Percentiles rank a stretch among this genome's conserved stretches.
Conservation (phyloP, 2,888 invertebrate genomes). For the Hermodice carunculata region DNA sequence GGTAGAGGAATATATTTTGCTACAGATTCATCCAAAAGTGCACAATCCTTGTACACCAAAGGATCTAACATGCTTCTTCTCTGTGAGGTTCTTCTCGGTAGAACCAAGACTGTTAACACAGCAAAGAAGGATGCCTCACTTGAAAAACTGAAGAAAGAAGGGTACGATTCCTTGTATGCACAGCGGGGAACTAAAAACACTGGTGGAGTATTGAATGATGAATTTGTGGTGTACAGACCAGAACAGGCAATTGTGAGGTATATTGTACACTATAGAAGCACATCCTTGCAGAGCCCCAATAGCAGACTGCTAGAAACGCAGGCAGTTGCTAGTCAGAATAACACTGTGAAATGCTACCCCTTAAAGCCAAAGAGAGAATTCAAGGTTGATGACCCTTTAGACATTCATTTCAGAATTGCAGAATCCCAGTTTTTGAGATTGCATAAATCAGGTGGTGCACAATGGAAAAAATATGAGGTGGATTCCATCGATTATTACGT, state of each 20-base stretch:
- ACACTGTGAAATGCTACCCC: background rate
- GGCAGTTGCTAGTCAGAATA: background rate
- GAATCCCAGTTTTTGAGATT: constrained; percentile 30
- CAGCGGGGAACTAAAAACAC: constrained; percentile 8
- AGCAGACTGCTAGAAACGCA: background rate
- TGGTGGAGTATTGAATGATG: constrained; percentile 30
- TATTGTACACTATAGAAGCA: constrained; percentile 25
- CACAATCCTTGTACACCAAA: constrained; percentile 30
- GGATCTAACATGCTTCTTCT: constrained; percentile 33
- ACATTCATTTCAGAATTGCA: constrained; percentile 26
- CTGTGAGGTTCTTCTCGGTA: constrained; percentile 35
- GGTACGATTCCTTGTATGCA: constrained; percentile 31
- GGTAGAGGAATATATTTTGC: constrained; percentile 37
- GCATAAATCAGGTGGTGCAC: background rate
- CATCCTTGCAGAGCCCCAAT: no score
- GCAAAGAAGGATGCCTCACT: constrained; percentile 8
- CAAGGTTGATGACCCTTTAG: background rate
- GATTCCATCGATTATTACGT: constrained; percentile 23
- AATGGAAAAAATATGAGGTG: background rate
- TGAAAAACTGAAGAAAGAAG: background rate
- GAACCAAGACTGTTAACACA: constrained; percentile 1
- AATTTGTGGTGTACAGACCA: constrained; percentile 27
- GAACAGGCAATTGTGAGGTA: constrained; percentile 28
- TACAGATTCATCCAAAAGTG: constrained; percentile 37
- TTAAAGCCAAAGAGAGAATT: constrained; percentile 1